Evolutionary conservation across 2,888 invertebrate species (phyloP), one percentile per base, ranked within the genome.

Genomic region (Byasa hedistus): DNA sequence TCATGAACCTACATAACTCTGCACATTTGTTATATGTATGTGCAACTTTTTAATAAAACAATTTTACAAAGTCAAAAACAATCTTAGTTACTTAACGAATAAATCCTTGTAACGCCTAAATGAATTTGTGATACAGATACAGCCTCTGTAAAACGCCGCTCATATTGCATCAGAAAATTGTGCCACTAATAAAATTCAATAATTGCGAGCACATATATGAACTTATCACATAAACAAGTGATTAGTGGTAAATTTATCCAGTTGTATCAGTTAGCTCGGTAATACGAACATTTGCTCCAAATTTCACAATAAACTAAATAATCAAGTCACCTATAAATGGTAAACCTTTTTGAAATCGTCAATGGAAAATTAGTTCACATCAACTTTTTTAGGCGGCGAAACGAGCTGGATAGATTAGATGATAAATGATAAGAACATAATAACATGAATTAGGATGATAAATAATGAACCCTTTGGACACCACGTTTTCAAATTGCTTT

Each of bases 161-260:
- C 51, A 36, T 5, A 57, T 65, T 65, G 57, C 65, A 61, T 65
- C 65, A 65, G 65, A 54, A 36, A 48, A 17, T 52, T 52, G 23
- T 39, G 22, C 19, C 19, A 36, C 17, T 52, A 54, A 51, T 51
- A 36, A 32, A 58, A 58, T 54, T 39, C 58, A 23, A 54, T 64
- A 36, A 17, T 22, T 54, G n/a, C 52, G 48, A 64, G n/a, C 51
- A 52, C 52, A 54, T 51, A 52, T 57, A 1, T 19, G 36, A 51
- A 48, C 48, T 64, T 57, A 51, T 57, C 56, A 58, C 10, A 57
- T 57, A 36, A 51, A 52, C 57, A 15, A 23, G 21, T 54, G 58
- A 58, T 58, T 52, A 23, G 51, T 58, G 44, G 21, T 58, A 36
- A 58, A 60, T 23, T 27, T 56, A 56, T 54, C 22, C 52, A 48